Evolutionary conservation across 1,140 invertebrate species (phyloP).

Genomic region (Aphelenchoides fujianensis): DNA sequence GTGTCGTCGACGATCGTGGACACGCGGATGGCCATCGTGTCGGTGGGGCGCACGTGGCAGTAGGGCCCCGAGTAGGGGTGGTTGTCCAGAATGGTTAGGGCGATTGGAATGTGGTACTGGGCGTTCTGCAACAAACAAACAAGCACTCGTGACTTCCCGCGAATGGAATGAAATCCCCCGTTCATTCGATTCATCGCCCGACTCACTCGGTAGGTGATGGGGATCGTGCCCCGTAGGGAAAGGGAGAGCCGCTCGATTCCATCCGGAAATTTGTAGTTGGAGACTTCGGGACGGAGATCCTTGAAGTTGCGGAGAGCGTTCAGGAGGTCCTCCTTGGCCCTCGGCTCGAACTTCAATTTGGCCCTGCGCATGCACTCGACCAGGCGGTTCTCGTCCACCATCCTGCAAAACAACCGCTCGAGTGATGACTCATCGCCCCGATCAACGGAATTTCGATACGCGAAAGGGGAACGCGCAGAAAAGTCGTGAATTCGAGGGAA

Average conservation of each 20-base stretch:
- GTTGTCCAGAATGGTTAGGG: conserved; percentile 91
- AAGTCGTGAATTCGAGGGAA: too few relatives aligned
- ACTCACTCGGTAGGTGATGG: conserved; percentile 57
- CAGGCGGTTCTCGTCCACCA: not conserved
- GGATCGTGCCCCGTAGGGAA: conserved; percentile 50
- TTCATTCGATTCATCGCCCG: too few relatives aligned
- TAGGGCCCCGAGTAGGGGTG: conserved; percentile 95
- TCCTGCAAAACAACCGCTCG: too few relatives aligned
- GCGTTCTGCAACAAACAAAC: conserved; percentile 67
- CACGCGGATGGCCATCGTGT: conserved; percentile 89
- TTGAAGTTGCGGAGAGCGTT: conserved; percentile 72
- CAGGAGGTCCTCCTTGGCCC: conserved; percentile 73
- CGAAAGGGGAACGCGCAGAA: too few relatives aligned
- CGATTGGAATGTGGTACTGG: conserved; percentile 91
- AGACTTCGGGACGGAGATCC: conserved; percentile 70
- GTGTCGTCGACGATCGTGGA: conserved; percentile 89
- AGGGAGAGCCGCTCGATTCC: conserved; percentile 34
- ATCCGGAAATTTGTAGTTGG: conserved; percentile 66
- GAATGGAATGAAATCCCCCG: too few relatives aligned
- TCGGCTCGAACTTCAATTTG: conserved; percentile 75
- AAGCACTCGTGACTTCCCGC: too few relatives aligned
- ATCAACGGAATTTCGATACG: too few relatives aligned
- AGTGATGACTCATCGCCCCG: too few relatives aligned
- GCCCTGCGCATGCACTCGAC: conserved; percentile 23
- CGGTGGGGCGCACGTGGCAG: conserved; percentile 91